A percentile compares a stretch with the other conserved stretches of the same genome.
These are phyloP conservation scores for Catagonus wagneri DNA, from an alignment of 2,113 vertebrate genomes.

Conservation along the genomic window DNA sequence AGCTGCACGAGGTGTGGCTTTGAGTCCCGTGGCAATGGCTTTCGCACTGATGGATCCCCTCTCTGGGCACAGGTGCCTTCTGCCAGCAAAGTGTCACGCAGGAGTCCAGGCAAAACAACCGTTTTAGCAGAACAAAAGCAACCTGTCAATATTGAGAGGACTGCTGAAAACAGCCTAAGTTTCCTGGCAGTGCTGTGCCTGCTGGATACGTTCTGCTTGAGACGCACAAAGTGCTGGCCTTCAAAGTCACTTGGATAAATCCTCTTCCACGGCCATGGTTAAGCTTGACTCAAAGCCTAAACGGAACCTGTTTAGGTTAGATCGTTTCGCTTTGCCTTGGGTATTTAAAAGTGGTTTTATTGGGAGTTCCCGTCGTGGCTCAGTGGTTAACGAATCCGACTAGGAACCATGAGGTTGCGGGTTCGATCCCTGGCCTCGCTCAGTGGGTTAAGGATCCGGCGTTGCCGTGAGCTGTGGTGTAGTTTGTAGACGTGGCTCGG, in stretches of 20 bases:
- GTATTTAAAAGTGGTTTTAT: not conserved
- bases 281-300: not conserved
- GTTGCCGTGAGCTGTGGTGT: too few species aligned
- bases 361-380: not conserved
- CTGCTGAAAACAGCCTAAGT: not conserved
- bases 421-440: too few species aligned
- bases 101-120: not conserved
- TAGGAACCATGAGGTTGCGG: too few species aligned
- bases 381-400: too few species aligned
- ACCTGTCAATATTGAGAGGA: not conserved
- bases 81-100: not conserved
- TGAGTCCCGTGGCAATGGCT: accelerated
- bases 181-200: not conserved
- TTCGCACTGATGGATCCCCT: accelerated
- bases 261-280: too few species aligned
- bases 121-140: not conserved
- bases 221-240: not conserved
- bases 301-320: not conserved
- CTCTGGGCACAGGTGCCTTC: too few species aligned
- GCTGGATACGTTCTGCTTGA: not conserved
- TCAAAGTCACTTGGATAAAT: not conserved
- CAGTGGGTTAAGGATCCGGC: too few species aligned
- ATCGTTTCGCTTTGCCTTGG: not conserved
- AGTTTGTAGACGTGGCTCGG: too few species aligned
- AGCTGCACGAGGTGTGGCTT: accelerated